These are phyloP conservation scores for Trichechus manatus DNA, from an alignment of 2,113 vertebrate species.

Conservation along the genomic window DNA sequence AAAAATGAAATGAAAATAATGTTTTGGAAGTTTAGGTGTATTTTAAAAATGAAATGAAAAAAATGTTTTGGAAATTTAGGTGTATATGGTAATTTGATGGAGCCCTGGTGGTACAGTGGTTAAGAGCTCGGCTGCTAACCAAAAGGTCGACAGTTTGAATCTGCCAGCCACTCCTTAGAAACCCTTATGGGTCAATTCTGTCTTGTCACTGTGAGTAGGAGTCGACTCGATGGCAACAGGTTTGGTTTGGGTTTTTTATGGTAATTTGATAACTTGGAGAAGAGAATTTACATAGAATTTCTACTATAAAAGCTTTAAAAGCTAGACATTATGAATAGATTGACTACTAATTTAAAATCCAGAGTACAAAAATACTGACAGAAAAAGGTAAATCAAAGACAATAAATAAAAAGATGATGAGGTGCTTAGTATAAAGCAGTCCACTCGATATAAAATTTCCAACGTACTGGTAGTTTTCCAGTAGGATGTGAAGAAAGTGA, in stretches of 20 bases:
- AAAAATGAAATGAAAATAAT: background rate
- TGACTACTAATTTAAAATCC: background rate
- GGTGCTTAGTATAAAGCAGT: background rate
- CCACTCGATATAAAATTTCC: background rate
- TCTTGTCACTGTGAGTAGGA: too few species aligned
- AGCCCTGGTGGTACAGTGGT: too few species aligned
- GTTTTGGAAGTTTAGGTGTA: slow-evolving; percentile 8
- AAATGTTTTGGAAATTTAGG: slow-evolving; percentile 5
- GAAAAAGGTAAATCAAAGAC: background rate
- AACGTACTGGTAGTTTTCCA: background rate
- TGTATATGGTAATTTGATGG: background rate
- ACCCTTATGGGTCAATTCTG: too few species aligned
- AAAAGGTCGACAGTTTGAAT: too few species aligned
- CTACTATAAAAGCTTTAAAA: slow-evolving; percentile 38
- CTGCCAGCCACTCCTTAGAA: too few species aligned
- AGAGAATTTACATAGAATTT: slow-evolving; percentile 17
- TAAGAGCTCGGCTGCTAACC: too few species aligned
- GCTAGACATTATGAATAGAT: background rate
- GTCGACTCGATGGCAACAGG: too few species aligned
- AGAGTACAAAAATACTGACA: slow-evolving; percentile 18
- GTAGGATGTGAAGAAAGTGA: background rate
- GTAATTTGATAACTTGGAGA: background rate
- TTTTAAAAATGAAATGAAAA: slow-evolving; percentile 4
- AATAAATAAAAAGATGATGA: slow-evolving; percentile 24
- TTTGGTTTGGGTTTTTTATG: background rate